Conservation (phyloP, 2,113 vertebrate genomes). For the Ursus arctos region DNA sequence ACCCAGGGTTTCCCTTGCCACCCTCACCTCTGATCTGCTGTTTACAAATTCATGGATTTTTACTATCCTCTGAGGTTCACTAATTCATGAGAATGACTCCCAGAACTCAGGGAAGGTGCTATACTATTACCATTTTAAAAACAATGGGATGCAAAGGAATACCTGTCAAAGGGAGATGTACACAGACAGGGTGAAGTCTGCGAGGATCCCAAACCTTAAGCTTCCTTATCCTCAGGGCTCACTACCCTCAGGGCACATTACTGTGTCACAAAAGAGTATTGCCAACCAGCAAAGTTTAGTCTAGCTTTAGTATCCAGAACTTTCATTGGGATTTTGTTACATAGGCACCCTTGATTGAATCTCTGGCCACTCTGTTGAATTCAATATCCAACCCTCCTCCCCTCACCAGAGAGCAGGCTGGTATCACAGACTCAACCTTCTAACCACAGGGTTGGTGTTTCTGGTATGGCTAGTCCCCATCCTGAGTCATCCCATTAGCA, state of each 20-base stretch:
- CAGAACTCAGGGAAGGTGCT: neutral
- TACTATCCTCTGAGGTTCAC: neutral
- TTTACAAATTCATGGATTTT: neutral
- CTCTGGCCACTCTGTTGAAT: neutral
- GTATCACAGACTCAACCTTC: neutral
- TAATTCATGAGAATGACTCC: neutral
- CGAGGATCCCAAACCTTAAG: neutral
- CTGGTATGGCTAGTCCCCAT: neutral
- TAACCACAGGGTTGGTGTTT: neutral
- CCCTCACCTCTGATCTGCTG: neutral
- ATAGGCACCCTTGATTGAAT: neutral
- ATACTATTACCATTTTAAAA: neutral
- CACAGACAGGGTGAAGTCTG: fast-evolving
- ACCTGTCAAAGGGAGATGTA: neutral
- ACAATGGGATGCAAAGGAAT: neutral
- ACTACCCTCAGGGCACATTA: neutral
- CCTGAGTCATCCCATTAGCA: neutral
- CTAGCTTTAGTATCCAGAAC: neutral
- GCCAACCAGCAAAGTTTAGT: neutral
- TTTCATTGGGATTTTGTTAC: neutral
- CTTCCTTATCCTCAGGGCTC: neutral
- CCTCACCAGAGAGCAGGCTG: neutral
- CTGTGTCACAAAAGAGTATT: neutral
- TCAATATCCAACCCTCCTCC: neutral
- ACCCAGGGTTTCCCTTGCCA: neutral